Evolutionary conservation across 2,113 vertebrate species (phyloP).

Genomic region (Python bivittatus): DNA sequence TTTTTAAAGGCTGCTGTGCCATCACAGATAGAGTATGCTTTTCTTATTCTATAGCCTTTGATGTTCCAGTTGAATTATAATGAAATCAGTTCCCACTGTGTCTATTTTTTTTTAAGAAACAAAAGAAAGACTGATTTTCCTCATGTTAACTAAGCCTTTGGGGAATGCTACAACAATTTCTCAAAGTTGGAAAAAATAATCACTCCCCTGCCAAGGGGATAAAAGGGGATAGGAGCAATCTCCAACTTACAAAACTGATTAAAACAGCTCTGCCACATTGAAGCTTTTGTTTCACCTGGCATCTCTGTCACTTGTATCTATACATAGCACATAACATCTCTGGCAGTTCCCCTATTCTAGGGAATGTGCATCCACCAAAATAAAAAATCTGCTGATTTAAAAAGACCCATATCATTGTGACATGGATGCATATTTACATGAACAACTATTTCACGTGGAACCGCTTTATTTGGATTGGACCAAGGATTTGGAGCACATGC

Average conservation of each 20-base stretch:
- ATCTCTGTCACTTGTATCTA: background rate
- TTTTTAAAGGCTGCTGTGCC: slow-evolving; percentile 24
- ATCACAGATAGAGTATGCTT: slow-evolving; percentile 6
- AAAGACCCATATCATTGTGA: background rate
- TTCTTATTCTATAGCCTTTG: slow-evolving; percentile 49
- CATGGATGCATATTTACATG: background rate
- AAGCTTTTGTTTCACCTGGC: background rate
- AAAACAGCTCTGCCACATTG: background rate
- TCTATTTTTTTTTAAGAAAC: slow-evolving; percentile 62
- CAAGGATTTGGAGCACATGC: background rate
- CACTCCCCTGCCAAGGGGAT: background rate
- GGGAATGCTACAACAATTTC: slow-evolving; percentile 47
- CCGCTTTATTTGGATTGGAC: background rate
- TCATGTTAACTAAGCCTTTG: slow-evolving; percentile 50
- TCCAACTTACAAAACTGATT: background rate
- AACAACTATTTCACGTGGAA: background rate
- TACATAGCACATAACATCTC: background rate
- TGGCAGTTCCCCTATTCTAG: background rate
- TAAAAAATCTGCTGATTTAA: background rate
- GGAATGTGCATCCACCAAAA: background rate
- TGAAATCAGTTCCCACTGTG: slow-evolving; percentile 54
- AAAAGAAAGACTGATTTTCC: slow-evolving; percentile 26
- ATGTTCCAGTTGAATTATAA: slow-evolving; percentile 56
- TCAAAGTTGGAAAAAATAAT: slow-evolving; percentile 43
- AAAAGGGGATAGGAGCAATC: background rate